phyloP scores from a whole-genome alignment of 2,113 vertebrate genomes.

The Malurus alboscapulatus region DNA sequence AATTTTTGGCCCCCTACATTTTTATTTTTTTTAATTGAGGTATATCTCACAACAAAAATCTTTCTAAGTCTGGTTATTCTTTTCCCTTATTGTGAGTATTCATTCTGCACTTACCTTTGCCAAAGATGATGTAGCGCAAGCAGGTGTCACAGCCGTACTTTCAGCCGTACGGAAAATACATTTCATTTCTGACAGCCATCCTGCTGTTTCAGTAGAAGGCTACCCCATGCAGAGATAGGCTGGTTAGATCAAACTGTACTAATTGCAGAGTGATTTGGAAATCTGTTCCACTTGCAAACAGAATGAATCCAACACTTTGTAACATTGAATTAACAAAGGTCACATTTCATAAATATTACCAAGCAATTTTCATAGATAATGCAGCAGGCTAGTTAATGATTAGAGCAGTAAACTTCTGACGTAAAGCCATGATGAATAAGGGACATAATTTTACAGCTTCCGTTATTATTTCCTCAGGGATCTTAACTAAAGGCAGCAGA shows the following conservation, averaged over 20 bases:
- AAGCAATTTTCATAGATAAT: conserved; percentile 59
- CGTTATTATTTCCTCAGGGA: not conserved
- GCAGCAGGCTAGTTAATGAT: conserved; percentile 57
- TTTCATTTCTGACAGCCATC: conserved; percentile 42
- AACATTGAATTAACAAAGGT: conserved; percentile 64
- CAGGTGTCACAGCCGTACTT: conserved; percentile 48
- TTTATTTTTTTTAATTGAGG: not conserved
- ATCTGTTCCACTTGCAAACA: conserved; percentile 63
- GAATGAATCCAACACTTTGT: conserved; percentile 38
- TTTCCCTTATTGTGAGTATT: conserved; percentile 20
- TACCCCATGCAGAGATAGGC: conserved; percentile 60
- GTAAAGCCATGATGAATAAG: conserved; percentile 28
- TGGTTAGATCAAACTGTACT: conserved; percentile 66
- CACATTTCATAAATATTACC: conserved; percentile 66
- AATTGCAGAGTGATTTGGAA: conserved; percentile 61
- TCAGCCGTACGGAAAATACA: conserved; percentile 29
- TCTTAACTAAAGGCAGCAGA: conserved; percentile 11
- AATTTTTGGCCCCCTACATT: not conserved
- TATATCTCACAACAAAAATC: not conserved
- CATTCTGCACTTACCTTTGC: conserved; percentile 43
- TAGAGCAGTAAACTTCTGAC: conserved; percentile 42
- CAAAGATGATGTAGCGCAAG: conserved; percentile 53
- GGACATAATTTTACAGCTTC: conserved; percentile 31
- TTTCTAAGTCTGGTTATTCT: not conserved
- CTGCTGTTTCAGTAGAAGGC: conserved; percentile 48